Base-by-base conservation (phyloP, 2,797 vertebrate species). In the Helostoma temminkii region DNA sequence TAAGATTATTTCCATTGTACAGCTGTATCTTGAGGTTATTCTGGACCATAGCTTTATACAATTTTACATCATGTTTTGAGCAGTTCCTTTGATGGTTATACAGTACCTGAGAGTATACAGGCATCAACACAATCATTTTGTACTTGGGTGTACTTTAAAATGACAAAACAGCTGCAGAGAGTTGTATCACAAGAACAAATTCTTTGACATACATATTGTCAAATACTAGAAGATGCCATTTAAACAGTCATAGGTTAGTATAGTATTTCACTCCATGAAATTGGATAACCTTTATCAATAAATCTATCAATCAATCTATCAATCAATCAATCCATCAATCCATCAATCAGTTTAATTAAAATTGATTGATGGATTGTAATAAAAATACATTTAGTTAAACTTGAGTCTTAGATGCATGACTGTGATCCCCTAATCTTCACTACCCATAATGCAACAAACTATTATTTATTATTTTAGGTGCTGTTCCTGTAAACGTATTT, bases 91-190 rank as follows among this genome's bases (percentile, higher is more conserved):
- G 2, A 42, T 41, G 37, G 21, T 21, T 56, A 15, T 22, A 42
- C 16, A 57, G 9, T 37, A 59, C 10, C 34, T 64, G 3, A 58
- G 54, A 58, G 52, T 22, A 32, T 61, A 58, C 24, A 28, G 50
- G 67, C 19, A 47, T 48, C 63, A 16, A 7, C 53, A 14, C 28
- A 49, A 64, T 32, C 64, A 58, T 24, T 57, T 46, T 55, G 57
- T 55, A 14, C 57, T n/a, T n/a, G n/a, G n/a, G n/a, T n/a, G 53
- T 34, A 21, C 16, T 66, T 2, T 19, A 61, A 52, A 83, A 73
- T 66, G 57, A 47, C 16, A 10, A 64, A 71, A 81, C 55, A 74
- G 49, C 28, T 26, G 48, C 66, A 26, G 32, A 67, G 28, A 59
- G 3, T 58, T n/a, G 15, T 56, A 45, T 56, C 52, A 25, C 41